Conservation (phyloP, 2,888 invertebrate genomes). For the Limenitis camilla region DNA sequence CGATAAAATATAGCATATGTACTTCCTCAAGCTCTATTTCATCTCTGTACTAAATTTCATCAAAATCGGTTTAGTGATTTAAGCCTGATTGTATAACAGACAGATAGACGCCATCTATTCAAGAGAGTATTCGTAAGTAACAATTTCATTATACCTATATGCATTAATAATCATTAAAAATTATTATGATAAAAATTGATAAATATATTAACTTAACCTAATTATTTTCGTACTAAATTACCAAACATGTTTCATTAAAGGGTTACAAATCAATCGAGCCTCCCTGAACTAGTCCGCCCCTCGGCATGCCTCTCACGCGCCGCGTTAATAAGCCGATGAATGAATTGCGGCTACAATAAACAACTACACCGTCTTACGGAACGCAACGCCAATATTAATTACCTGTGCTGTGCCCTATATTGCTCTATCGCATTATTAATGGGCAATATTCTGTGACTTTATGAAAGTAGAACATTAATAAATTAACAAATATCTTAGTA, state of each 20-base stretch:
- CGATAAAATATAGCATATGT: too few species aligned
- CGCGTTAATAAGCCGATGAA: constrained; percentile 61
- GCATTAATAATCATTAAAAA: too few species aligned
- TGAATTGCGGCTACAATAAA: constrained; percentile 48
- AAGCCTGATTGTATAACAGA: too few species aligned
- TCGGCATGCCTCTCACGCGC: constrained; percentile 57
- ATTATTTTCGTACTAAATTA: not conserved
- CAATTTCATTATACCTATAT: too few species aligned
- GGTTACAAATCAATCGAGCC: constrained; percentile 23
- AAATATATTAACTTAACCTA: too few species aligned
- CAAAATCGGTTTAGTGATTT: too few species aligned
- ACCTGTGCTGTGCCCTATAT: constrained; percentile 12
- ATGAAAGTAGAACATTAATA: not conserved
- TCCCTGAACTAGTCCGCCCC: constrained; percentile 16
- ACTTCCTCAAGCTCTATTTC: too few species aligned
- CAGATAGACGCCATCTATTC: too few species aligned
- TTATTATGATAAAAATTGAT: too few species aligned
- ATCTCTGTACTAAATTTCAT: too few species aligned
- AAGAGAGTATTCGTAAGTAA: too few species aligned
- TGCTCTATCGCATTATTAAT: constrained; percentile 7
- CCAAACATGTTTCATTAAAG: constrained; percentile 14
- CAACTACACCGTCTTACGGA: constrained; percentile 26
- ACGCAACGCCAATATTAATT: constrained; percentile 33
- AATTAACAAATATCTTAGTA: too few species aligned
- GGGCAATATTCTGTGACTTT: not conserved